Base-by-base conservation (phyloP, 2,888 invertebrate species). In the Lithophane ornitopus region DNA sequence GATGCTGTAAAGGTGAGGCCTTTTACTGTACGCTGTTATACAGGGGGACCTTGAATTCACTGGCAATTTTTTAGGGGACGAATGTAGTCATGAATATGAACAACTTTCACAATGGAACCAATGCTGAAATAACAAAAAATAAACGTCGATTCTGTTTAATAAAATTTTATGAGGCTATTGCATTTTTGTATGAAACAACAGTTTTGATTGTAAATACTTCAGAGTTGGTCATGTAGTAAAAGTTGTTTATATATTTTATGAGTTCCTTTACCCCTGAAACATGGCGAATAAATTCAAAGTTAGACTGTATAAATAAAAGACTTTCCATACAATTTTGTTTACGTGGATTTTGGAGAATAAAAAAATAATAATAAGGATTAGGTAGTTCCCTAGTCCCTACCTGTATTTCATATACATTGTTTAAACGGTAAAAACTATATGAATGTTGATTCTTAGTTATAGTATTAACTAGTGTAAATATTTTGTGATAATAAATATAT, bases 171-270 rank as follows among this genome's bases (percentile, higher is more conserved):
- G 28, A 3, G 14, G 3, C 28, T 49, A 49, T 49, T 56, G n/a
- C 46, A 74, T 56, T 81, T 80, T 56, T 49, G 26, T 26, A 26
- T 56, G 56, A 22, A n/a, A 22, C 28, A 41, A n/a, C 77, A 63
- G 34, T 56, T 81, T 54, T 41, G 26, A 41, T 49, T 81, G 52
- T 16, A 56, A 61, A 62, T 62, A 62, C 19, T 39, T 46, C 26
- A 28, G 16, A 62, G 12, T 49, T 70, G 16, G 14, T 59, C 0
- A 2, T 22, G 26, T 19, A 22, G 34, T 76, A 59, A 59, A 79
- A 54, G 49, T 34, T 72, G 12, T 46, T 44, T 28, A 54, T 22
- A 28, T 52, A 22, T 22, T 61, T 56, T 56, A 78, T 39, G 81
- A 62, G 74, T 49, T 26, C 62, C 63, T 28, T 63, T 19, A 59